phyloP scores from a whole-genome alignment of 2,888 invertebrate genomes.

The Sarcophaga variegata region DNA sequence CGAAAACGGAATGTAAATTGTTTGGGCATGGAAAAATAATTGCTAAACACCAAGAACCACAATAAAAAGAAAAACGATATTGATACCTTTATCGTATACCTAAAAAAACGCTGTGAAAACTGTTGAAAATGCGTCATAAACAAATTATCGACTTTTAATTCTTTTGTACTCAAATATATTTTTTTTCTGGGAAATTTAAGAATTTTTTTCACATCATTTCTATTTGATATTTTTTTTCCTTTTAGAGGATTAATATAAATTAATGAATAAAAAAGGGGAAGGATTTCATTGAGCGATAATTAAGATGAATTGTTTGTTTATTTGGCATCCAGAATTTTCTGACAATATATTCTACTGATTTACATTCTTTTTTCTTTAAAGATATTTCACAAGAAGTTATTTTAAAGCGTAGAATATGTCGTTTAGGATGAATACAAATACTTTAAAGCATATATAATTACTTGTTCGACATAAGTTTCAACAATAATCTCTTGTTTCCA shows the following conservation, averaged over 20 bases:
- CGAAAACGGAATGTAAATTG: too few relatives aligned
- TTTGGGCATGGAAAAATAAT: too few relatives aligned
- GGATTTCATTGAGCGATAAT: not conserved
- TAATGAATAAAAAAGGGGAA: not conserved
- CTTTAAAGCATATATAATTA: not conserved
- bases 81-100: too few relatives aligned
- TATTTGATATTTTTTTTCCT: not conserved
- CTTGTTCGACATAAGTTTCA: too few relatives aligned
- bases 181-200: not conserved
- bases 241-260: not conserved
- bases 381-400: too few relatives aligned
- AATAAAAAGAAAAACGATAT: too few relatives aligned
- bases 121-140: not conserved
- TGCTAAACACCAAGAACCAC: too few relatives aligned
- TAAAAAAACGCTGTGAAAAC: not conserved
- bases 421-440: too few relatives aligned
- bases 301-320: not conserved
- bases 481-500: too few relatives aligned
- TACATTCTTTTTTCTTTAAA: too few relatives aligned
- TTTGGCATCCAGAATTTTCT: not conserved
- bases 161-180: not conserved
- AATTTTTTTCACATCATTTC: not conserved
- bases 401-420: too few relatives aligned
- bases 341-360: too few relatives aligned
- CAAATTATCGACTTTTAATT: not conserved